Base-by-base conservation (phyloP, 2,888 invertebrate species). In the Phortica okadai region DNA sequence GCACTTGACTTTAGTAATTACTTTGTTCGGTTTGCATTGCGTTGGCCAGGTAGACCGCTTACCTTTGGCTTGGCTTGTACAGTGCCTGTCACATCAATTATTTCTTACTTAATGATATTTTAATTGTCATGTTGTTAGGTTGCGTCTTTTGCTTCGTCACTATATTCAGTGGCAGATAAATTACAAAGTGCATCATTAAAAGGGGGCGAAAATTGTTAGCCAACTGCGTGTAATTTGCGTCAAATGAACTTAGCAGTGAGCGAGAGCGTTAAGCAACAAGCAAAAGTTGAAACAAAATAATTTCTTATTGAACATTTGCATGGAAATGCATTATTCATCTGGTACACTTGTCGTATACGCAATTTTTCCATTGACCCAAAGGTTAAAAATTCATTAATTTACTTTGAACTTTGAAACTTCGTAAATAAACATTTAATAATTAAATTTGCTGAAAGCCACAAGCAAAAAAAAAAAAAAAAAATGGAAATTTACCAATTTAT, bases 51-150 rank as follows among this genome's bases (percentile, higher is more conserved):
- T 33, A 33, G 33, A 33, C 33, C 33, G 33, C 33, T 66, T 21
- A 5, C n/a, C 10, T 42, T 41, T 11, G 25, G 82, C 80, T 77
- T 77, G 76, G 76, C 79, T 79, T 76, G 14, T 77, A 77, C 78
- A 79, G 78, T 76, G 76, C 75, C 70, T 21, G 69, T 0, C 33
- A n/a, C 54, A 72, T 72, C 56, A 72, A 72, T 72, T 72, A 72
- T 11, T 62, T 33, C 33, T 72, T n/a, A 56, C 70, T 70, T 70
- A 70, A 70, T 70, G 54, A 10, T 33, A 70, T 33, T 72, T 72
- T 72, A 72, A 72, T 72, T 25, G 45, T 7, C 25, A 56, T 56
- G 41, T 56, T 45, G 21, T 72, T 72, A 54, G 41, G 42, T 62
- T 50, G 67, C 67, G 25, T 7, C n/a, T 59, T n/a, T n/a, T 59